These are phyloP conservation scores for Ceraclea dissimilis DNA, from an alignment of 2,888 invertebrate species.

Conservation along the genomic window DNA sequence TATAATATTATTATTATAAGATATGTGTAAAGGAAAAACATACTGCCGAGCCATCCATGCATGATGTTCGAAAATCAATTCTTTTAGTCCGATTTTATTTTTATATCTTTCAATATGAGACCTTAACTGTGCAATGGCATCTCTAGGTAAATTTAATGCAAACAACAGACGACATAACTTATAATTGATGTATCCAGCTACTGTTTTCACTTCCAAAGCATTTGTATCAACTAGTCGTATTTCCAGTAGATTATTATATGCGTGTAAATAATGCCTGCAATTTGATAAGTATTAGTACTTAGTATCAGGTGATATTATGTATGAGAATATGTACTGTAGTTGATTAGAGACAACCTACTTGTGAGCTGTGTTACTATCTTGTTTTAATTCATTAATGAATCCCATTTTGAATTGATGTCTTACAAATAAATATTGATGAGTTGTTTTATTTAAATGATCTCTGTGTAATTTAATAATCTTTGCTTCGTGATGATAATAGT, in stretches of 20 bases:
- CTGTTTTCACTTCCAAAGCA: conserved; percentile 84
- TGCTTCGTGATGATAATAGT: conserved; percentile 85
- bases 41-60: conserved; percentile 94
- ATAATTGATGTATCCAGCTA: conserved; percentile 93
- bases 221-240: conserved; percentile 85
- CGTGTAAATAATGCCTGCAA: conserved; percentile 69
- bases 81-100: conserved; percentile 69
- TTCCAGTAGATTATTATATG: conserved; percentile 85
- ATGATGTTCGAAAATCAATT: conserved; percentile 87
- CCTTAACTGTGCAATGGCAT: conserved; percentile 91
- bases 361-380: conserved; percentile 78
- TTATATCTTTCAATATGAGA: conserved; percentile 88
- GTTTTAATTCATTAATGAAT: conserved; percentile 88
- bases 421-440: conserved; percentile 87
- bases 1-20: no score
- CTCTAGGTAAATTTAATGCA: conserved; percentile 79
- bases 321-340: no score
- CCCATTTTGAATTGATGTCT: conserved; percentile 96
- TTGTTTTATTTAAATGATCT: conserved; percentile 84
- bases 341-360: conserved; percentile 44
- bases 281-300: background rate
- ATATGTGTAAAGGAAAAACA: no score
- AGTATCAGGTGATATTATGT: no score
- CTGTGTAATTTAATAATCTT: conserved; percentile 80
- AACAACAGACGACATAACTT: conserved; percentile 92